These are phyloP conservation scores for Pseudococcus jackbeardsleyi DNA, from an alignment of 2,888 invertebrate genomes.

Conservation along the genomic window DNA sequence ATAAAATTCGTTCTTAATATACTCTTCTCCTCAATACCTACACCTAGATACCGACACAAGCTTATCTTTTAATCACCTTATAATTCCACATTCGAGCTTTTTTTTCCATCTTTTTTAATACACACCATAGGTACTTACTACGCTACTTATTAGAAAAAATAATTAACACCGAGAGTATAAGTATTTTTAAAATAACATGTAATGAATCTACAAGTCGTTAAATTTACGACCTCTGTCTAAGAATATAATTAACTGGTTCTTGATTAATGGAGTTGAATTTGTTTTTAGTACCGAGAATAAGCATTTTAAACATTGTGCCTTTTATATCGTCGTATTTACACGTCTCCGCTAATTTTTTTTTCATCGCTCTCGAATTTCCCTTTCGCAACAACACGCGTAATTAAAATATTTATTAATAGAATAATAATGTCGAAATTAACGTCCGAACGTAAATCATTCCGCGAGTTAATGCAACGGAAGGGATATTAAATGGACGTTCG, in stretches of 20 bases:
- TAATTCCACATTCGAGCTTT: conserved; percentile 31
- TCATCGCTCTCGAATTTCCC: conserved; percentile 37
- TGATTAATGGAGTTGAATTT: conserved; percentile 51
- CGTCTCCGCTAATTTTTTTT: conserved; percentile 35
- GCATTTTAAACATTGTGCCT: conserved; percentile 34
- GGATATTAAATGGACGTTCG: neutral
- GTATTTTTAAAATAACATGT: conserved; percentile 13
- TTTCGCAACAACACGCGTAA: conserved; percentile 21
- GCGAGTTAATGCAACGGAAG: conserved; percentile 10
- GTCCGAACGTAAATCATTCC: conserved; percentile 22
- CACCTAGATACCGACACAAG: neutral
- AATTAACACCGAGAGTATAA: conserved; percentile 35
- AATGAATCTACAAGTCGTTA: conserved; percentile 50
- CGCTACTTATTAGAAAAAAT: conserved; percentile 30
- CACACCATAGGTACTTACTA: neutral
- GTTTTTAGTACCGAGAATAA: conserved; percentile 46
- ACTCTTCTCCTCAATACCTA: neutral
- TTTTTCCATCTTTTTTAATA: neutral
- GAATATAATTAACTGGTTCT: conserved; percentile 51
- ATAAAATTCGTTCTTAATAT: neutral
- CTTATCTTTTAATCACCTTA: conserved; percentile 30
- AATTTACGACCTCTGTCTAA: conserved; percentile 43
- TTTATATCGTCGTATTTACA: neutral
- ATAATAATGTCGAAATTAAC: conserved; percentile 40
- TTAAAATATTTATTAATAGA: conserved; percentile 40